Evolutionary conservation across 2,113 vertebrate genomes (phyloP).

Genomic region (Spermophilus dauricus): DNA sequence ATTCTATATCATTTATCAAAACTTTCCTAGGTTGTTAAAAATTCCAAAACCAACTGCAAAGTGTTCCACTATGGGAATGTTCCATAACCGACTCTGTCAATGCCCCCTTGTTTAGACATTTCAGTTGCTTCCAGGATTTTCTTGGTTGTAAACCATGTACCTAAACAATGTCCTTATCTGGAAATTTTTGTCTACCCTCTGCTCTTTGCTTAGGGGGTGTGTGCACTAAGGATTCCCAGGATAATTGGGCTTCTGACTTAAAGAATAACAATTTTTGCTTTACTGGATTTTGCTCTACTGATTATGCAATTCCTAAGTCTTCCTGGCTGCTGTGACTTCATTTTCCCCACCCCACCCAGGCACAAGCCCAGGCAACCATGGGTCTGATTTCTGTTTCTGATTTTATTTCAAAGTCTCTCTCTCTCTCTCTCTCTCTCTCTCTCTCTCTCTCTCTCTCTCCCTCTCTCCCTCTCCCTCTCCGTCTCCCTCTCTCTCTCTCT

Average conservation of each 20-base stretch:
- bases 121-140: not conserved
- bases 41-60: constrained; percentile 19
- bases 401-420: constrained; percentile 6
- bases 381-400: not conserved
- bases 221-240: not conserved
- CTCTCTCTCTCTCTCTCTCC: not conserved
- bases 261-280: not conserved
- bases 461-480: no score
- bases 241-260: not conserved
- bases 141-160: not conserved
- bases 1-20: not conserved
- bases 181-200: not conserved
- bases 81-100: not conserved
- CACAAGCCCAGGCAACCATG: not conserved
- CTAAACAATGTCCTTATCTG: not conserved
- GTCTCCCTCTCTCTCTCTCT: not conserved
- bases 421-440: no score
- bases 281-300: not conserved
- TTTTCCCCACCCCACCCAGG: not conserved
- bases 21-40: constrained; percentile 44
- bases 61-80: not conserved
- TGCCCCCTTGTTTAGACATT: not conserved
- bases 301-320: not conserved
- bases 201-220: not conserved
- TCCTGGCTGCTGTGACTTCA: not conserved